Conservation (phyloP, 2,888 invertebrate genomes). For the Troilus luridus region DNA sequence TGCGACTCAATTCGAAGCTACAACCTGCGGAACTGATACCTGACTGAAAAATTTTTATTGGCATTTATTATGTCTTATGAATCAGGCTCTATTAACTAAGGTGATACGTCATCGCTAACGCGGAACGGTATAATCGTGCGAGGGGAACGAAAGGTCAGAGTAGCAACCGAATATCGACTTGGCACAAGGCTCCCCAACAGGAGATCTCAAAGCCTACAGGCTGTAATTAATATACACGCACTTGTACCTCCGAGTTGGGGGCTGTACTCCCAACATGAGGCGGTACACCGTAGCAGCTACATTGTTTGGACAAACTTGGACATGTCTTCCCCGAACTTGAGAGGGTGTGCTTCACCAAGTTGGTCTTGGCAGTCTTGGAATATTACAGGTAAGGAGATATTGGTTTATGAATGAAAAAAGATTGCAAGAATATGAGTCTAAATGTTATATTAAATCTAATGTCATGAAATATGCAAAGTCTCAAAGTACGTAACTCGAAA, state of each 20-base stretch:
- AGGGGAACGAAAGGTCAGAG: neutral
- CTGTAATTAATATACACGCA: constrained; percentile 33
- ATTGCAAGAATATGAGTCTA: no score
- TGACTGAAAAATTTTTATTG: neutral
- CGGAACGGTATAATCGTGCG: neutral
- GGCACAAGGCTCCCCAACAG: neutral
- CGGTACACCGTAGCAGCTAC: constrained; percentile 1
- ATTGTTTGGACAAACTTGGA: constrained; percentile 29
- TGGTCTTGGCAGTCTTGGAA: neutral
- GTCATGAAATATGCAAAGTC: no score
- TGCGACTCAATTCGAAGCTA: no score
- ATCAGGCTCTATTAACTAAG: neutral
- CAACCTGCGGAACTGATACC: no score
- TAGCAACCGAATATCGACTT: neutral
- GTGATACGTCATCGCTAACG: neutral
- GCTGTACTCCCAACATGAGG: neutral
- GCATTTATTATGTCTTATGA: neutral
- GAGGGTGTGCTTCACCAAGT: neutral
- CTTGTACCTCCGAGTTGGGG: neutral
- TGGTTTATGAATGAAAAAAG: neutral
- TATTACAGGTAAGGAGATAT: neutral
- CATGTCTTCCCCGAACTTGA: constrained; percentile 1
- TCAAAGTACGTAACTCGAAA: no score
- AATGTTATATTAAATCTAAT: no score
- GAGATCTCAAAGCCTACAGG: neutral